Evolutionary conservation across 2,888 invertebrate species (phyloP).

Genomic region (Cheiracanthium punctorium): DNA sequence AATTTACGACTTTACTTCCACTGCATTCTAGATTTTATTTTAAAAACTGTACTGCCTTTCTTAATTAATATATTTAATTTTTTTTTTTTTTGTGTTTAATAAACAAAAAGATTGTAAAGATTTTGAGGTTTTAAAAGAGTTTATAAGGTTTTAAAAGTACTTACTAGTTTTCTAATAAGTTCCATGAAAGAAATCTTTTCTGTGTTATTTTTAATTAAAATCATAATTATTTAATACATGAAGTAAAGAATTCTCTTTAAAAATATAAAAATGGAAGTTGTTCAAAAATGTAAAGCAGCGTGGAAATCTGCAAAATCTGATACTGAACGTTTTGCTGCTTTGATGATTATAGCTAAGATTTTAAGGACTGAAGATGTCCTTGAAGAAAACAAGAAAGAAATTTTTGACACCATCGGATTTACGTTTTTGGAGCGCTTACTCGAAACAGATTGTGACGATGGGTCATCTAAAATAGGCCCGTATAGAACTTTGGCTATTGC

Average conservation of each 20-base stretch:
- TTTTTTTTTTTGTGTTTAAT: too few relatives aligned
- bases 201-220: too few relatives aligned
- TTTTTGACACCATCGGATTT: slow-evolving; percentile 93
- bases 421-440: slow-evolving; percentile 88
- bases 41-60: too few relatives aligned
- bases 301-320: slow-evolving; percentile 87
- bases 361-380: slow-evolving; percentile 79
- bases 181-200: too few relatives aligned
- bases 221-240: too few relatives aligned
- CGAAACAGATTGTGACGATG: slow-evolving; percentile 83
- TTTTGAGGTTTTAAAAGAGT: too few relatives aligned
- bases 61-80: too few relatives aligned
- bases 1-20: too few relatives aligned
- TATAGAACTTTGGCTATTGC: slow-evolving; percentile 94
- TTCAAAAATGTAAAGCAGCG: slow-evolving; percentile 89
- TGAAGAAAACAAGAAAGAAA: slow-evolving; percentile 70
- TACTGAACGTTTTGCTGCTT: slow-evolving; percentile 92
- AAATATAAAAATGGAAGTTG: slow-evolving; percentile 81
- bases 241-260: background rate
- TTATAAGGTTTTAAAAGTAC: too few relatives aligned
- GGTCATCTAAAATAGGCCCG: slow-evolving; percentile 90
- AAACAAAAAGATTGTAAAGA: too few relatives aligned
- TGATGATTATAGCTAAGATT: slow-evolving; percentile 93
- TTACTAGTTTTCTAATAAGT: too few relatives aligned
- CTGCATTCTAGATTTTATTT: too few relatives aligned